Base-by-base conservation (phyloP, 2,797 vertebrate species). In the Bufotes viridis region DNA sequence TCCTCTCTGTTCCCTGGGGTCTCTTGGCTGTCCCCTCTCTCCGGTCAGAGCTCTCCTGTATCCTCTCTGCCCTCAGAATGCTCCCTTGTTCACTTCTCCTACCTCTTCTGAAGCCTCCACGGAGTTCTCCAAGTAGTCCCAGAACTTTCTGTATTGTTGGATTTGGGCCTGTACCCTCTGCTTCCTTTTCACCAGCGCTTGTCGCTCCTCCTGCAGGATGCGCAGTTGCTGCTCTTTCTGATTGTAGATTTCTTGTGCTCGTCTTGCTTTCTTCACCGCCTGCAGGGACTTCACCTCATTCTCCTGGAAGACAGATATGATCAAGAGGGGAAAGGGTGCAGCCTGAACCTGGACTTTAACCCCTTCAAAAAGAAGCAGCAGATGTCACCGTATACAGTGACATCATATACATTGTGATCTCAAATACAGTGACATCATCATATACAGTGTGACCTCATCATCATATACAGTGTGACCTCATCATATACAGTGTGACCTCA, bases 111-210 rank as follows among this genome's bases (percentile, higher is more conserved):
- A 94, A 78, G 81, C 81, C 89, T 94, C 90, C 83, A 94, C 93
- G 85, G 94, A 93, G 11, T 91, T 91, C 34, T 95, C 92, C 89
- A 95, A 80, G 88, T 93, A 94, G 42, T 82, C 92, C 49, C 84
- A 91, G 91, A 93, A 94, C 86, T 90, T 26, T 2, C 90, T 89
- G 8, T 93, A 93, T n/a, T 92, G 90, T 84, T 90, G 90, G 75
- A 93, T 53, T 60, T 84, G 91, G 17, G 0, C 0, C 0, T 20
- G 85, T 82, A 93, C 90, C 24, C 26, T 85, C 90, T 92, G 87
- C 84, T 90, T 91, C 81, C 90, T 78, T 3, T 86, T 79, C 10
- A 51, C 87, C 85, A 95, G 87, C 7, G 78, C 57, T 0, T 75
- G 87, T 87, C 93, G 80, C 7, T 93, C 87, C 34, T 67, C 88